These are phyloP conservation scores for Notechis scutatus DNA, from an alignment of 2,113 vertebrate species.

Conservation along the genomic window DNA sequence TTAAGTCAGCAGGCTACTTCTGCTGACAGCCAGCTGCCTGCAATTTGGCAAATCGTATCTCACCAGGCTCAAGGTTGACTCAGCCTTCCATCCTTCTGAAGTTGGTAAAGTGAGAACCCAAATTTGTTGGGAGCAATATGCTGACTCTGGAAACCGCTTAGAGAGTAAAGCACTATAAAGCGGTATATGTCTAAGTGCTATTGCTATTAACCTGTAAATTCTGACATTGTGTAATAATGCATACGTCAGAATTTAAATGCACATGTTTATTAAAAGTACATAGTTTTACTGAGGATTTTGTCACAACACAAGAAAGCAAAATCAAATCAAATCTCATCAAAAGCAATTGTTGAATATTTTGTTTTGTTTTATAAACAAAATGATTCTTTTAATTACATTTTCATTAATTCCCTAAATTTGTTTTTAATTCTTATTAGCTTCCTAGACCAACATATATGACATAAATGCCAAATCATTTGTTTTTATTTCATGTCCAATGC, in stretches of 20 bases:
- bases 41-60: no score
- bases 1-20: no score
- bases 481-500: not conserved
- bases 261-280: not conserved
- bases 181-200: no score
- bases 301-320: constrained; percentile 31
- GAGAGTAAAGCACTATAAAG: no score
- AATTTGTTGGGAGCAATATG: no score
- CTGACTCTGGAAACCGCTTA: no score
- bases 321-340: constrained; percentile 27
- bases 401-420: not conserved
- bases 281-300: constrained; percentile 1
- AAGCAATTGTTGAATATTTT: constrained; percentile 7
- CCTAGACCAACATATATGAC: not conserved
- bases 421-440: not conserved
- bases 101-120: no score
- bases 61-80: no score
- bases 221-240: not conserved
- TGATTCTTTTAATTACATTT: not conserved
- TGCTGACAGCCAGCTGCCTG: no score
- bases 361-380: not conserved
- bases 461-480: not conserved
- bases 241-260: not conserved
- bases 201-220: not conserved
- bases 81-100: no score